phyloP scores from a whole-genome alignment of 2,797 vertebrate species.

The Siniperca undulata region DNA sequence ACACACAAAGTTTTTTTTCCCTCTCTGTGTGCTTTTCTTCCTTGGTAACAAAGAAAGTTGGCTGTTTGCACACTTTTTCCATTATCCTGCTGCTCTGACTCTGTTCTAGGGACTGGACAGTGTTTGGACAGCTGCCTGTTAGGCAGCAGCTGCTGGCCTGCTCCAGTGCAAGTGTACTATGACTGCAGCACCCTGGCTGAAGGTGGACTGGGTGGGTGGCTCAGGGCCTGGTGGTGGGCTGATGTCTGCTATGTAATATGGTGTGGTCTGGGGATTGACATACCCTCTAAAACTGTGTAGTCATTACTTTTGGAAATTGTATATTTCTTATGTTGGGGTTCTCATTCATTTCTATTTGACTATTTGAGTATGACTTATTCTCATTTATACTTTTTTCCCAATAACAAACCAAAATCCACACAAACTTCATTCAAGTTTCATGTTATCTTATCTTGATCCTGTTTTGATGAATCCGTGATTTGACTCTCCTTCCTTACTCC shows the following conservation, averaged over 20 bases:
- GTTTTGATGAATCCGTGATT: too few species aligned
- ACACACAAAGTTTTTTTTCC: slow-evolving; percentile 65
- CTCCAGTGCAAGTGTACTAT: slow-evolving; percentile 42
- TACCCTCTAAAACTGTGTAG: slow-evolving; percentile 4
- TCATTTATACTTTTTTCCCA: slow-evolving; percentile 1
- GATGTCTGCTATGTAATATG: slow-evolving; percentile 40
- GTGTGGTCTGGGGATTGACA: slow-evolving; percentile 19
- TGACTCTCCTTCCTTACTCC: too few species aligned
- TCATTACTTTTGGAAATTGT: slow-evolving; percentile 24
- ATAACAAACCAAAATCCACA: not conserved
- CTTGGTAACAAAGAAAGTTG: slow-evolving; percentile 64
- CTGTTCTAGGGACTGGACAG: slow-evolving; percentile 55
- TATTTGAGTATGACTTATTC: slow-evolving; percentile 1
- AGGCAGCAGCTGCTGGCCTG: slow-evolving; percentile 61
- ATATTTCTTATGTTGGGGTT: slow-evolving; percentile 9
- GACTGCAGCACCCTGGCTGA: slow-evolving; percentile 51
- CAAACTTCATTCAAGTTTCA: too few species aligned
- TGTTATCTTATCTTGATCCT: too few species aligned
- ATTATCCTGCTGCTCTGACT: slow-evolving; percentile 65
- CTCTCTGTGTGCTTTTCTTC: slow-evolving; percentile 64
- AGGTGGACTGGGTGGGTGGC: slow-evolving; percentile 50
- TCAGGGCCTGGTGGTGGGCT: slow-evolving; percentile 11
- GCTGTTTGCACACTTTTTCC: slow-evolving; percentile 78
- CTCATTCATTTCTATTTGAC: not conserved
- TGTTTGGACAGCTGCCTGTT: slow-evolving; percentile 86